A percentile compares a stretch with the other conserved stretches of the same genome.
Evolutionary conservation across 2,797 vertebrate species (phyloP).

Genomic region (Sitta carolinensis): DNA sequence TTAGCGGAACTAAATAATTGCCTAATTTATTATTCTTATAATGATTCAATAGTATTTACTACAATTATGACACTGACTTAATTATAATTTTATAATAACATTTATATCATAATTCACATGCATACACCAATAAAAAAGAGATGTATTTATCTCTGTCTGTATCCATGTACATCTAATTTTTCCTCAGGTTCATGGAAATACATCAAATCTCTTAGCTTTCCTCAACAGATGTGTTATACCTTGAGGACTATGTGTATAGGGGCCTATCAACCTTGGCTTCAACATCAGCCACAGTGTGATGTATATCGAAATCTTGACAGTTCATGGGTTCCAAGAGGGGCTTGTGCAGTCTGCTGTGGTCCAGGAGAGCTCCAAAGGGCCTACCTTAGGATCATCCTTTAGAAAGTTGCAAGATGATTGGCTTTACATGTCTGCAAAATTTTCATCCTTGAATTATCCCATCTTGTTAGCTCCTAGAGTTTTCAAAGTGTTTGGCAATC

Average conservation of each 20-base stretch:
- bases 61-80: background rate
- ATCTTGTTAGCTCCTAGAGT: background rate
- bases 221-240: background rate
- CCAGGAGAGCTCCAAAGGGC: background rate
- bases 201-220: background rate
- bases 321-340: background rate
- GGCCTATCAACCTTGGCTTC: background rate
- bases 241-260: background rate
- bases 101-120: background rate
- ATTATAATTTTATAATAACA: background rate
- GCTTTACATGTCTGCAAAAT: background rate
- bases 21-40: background rate
- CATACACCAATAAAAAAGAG: background rate
- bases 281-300: background rate
- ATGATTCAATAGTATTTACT: background rate
- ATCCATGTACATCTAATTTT: background rate
- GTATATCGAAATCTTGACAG: background rate
- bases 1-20: background rate
- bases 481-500: accelerated
- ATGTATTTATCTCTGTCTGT: background rate
- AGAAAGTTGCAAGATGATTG: background rate
- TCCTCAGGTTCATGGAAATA: background rate
- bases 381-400: background rate
- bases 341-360: background rate
- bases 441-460: background rate